These are phyloP conservation scores for Vombatus ursinus DNA, from an alignment of 2,113 vertebrate species.

Conservation along the genomic window DNA sequence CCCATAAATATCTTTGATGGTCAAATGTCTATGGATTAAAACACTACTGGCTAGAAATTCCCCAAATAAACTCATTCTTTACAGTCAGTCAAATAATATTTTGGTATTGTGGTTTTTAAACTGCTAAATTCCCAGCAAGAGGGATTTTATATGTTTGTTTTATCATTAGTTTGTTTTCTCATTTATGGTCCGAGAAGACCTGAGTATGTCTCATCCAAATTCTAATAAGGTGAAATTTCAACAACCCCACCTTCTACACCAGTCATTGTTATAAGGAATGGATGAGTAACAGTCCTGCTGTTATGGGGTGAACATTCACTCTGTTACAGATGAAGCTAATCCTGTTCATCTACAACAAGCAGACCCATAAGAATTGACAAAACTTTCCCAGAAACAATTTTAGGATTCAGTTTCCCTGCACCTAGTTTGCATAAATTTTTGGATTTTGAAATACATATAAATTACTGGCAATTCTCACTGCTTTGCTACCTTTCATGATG, in stretches of 20 bases:
- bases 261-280: not conserved
- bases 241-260: not conserved
- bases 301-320: not conserved
- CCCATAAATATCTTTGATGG: no score
- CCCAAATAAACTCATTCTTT: not conserved
- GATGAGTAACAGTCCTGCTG: not conserved
- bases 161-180: not conserved
- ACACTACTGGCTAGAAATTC: not conserved
- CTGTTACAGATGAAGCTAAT: not conserved
- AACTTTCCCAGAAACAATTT: not conserved
- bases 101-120: not conserved
- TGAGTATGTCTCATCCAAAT: not conserved
- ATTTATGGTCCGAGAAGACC: not conserved
- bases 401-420: not conserved
- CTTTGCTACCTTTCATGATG: rapidly evolving
- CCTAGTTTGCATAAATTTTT: no score
- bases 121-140: not conserved
- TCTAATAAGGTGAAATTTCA: not conserved
- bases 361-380: not conserved
- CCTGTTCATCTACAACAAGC: not conserved
- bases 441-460: no score
- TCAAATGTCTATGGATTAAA: no score
- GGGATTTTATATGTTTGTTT: not conserved
- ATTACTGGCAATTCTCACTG: not conserved
- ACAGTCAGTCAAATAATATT: not conserved